phyloP scores from a whole-genome alignment of 2,888 invertebrate species.

The Philopedon plagiatum region DNA sequence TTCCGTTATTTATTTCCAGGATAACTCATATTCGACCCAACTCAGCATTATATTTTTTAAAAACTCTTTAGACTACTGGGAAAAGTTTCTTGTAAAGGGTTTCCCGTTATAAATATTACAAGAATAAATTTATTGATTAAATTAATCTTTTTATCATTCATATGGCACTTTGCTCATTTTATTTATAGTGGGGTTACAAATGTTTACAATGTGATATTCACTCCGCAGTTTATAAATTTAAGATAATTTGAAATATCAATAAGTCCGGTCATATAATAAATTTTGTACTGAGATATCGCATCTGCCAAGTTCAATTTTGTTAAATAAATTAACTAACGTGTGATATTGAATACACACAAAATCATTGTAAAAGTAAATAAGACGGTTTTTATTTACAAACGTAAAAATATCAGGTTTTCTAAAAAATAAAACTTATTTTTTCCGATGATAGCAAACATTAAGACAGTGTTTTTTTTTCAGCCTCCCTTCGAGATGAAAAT shows the following conservation, averaged over 20 bases:
- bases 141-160: no score
- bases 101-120: no score
- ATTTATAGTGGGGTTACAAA: no score
- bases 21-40: no score
- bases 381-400: background rate
- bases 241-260: conserved; percentile 1
- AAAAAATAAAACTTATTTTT: background rate
- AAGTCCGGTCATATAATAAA: background rate
- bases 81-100: no score
- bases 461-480: conserved; percentile 53
- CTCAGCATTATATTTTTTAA: no score
- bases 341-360: background rate
- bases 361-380: background rate
- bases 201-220: conserved; percentile 1
- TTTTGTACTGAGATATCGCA: background rate
- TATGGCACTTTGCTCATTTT: background rate
- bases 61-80: no score
- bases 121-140: no score
- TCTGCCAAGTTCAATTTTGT: background rate
- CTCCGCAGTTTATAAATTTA: background rate
- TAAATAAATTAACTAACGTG: background rate
- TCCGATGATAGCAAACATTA: background rate
- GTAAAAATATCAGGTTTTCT: no score
- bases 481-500: conserved; percentile 89
- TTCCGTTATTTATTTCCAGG: no score